Conservation (phyloP, 2,797 vertebrate genomes). For the Esox lucius region DNA sequence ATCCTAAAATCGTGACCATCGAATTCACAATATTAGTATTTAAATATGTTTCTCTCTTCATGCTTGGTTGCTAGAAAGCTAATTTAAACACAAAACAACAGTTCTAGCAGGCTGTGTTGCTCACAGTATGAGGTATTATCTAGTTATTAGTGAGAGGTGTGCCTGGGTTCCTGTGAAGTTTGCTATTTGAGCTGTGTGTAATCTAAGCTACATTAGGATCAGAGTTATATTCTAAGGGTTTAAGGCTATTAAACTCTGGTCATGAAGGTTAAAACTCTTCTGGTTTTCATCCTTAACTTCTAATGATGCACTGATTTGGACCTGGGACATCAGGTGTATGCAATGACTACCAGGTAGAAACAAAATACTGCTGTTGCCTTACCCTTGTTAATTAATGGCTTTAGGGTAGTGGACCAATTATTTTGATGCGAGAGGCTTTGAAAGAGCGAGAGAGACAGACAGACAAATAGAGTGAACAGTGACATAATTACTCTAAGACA, state of each 20-base stretch:
- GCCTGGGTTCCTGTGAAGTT: neutral
- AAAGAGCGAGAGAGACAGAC: neutral
- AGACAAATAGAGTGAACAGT: neutral
- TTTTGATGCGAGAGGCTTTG: no score
- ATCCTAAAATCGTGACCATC: neutral
- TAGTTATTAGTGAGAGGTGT: neutral
- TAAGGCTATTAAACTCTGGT: neutral
- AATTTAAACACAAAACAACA: neutral
- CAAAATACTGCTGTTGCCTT: no score
- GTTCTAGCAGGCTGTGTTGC: neutral
- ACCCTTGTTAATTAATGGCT: no score
- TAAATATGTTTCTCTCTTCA: neutral
- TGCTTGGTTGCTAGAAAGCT: neutral
- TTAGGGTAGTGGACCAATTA: no score
- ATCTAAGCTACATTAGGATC: neutral
- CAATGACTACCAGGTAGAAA: no score
- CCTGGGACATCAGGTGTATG: no score
- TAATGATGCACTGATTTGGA: no score
- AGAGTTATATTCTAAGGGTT: neutral
- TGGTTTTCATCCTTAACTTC: no score
- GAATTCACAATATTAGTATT: neutral
- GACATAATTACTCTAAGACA: no score
- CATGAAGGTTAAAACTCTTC: no score
- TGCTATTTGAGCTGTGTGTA: neutral
- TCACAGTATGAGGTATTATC: neutral